Percentiles rank a stretch among this genome's conserved stretches.
These are phyloP conservation scores for Uromys caudimaculatus DNA, from an alignment of 2,797 vertebrate species.

Conservation along the genomic window DNA sequence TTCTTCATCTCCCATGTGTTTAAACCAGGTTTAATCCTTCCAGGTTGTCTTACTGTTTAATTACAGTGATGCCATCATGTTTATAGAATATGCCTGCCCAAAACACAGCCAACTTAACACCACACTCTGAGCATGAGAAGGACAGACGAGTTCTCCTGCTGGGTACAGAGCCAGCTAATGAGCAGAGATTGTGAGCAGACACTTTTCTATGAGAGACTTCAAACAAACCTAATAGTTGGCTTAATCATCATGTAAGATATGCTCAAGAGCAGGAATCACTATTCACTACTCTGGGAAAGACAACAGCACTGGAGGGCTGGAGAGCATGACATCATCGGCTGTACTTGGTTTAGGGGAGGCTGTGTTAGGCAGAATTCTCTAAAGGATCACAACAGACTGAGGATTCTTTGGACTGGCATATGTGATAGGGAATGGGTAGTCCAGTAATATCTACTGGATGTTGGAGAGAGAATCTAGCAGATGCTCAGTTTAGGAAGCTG, in stretches of 20 bases:
- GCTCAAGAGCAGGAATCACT: not conserved
- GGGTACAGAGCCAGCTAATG: slow-evolving; percentile 7
- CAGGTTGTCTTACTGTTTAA: slow-evolving; percentile 53
- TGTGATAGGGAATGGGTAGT: not conserved
- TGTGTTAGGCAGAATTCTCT: not conserved
- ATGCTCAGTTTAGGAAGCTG: not conserved
- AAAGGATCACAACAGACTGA: not conserved
- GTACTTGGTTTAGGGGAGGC: not conserved
- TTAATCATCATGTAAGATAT: not conserved
- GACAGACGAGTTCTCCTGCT: slow-evolving; percentile 18
- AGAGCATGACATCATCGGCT: not conserved
- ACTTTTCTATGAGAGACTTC: slow-evolving; percentile 42
- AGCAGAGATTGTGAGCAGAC: not conserved
- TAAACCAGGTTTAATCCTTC: not conserved
- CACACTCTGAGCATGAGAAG: not conserved
- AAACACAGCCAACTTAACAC: not conserved
- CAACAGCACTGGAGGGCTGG: not conserved
- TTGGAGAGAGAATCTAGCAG: not conserved
- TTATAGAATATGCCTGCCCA: slow-evolving; percentile 6
- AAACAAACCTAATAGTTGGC: not conserved
- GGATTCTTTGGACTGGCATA: not conserved
- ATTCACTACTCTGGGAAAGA: not conserved
- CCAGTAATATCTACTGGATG: not conserved
- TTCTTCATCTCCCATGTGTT: slow-evolving; percentile 46
- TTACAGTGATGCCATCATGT: not conserved